These are phyloP conservation scores for Thecocarcelia acutangulata DNA, from an alignment of 2,888 invertebrate species.

Conservation along the genomic window DNA sequence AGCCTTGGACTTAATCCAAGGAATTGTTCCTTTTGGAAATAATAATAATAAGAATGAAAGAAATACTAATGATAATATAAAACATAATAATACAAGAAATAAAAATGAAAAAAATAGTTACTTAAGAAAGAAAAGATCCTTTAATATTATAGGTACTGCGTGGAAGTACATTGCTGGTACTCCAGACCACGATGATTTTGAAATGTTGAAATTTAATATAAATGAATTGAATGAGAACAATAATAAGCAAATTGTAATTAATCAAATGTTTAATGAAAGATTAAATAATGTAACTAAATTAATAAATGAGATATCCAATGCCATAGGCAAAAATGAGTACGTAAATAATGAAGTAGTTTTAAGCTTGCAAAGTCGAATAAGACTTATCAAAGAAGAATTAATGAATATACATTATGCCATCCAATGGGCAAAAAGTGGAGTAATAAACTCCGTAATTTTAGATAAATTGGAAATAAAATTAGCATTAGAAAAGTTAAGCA, in stretches of 20 bases:
- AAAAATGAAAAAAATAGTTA: constrained; percentile 7
- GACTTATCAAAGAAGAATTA: constrained; percentile 23
- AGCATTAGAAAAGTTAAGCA: constrained; percentile 34
- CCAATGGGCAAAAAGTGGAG: constrained; percentile 38
- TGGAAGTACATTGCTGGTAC: constrained; percentile 33
- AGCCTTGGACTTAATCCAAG: constrained; percentile 11
- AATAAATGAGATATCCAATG: constrained; percentile 33
- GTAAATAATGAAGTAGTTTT: constrained; percentile 18
- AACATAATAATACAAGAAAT: too few relatives aligned
- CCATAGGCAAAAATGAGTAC: constrained; percentile 22
- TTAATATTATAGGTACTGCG: constrained; percentile 36
- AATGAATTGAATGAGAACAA: constrained; percentile 8
- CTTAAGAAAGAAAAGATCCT: constrained; percentile 35
- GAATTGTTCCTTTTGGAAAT: not conserved
- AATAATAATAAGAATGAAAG: not conserved
- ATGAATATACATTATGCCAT: constrained; percentile 41
- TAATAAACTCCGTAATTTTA: constrained; percentile 33
- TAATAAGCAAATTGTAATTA: constrained; percentile 41
- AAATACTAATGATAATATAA: constrained; percentile 15
- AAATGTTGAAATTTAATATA: constrained; percentile 24
- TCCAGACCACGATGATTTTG: constrained; percentile 40
- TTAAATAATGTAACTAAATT: constrained; percentile 30
- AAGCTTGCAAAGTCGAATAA: not conserved
- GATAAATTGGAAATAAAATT: constrained; percentile 30
- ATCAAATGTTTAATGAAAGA: constrained; percentile 5